phyloP scores from a whole-genome alignment of 2,888 invertebrate genomes.

The Dicyrtoma fusca region DNA sequence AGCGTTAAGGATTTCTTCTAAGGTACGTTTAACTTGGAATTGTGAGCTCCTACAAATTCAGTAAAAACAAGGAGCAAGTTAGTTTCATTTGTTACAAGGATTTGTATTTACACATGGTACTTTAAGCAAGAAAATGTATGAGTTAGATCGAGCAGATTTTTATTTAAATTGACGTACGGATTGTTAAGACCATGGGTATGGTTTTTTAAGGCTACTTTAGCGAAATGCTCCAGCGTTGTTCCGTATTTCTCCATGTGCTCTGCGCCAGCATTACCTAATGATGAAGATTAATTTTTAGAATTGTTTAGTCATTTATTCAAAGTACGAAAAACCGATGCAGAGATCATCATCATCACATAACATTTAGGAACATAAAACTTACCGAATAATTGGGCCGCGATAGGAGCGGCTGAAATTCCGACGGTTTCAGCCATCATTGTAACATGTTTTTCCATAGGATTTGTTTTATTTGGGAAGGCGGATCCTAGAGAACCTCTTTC shows the following conservation, averaged over 20 bases:
- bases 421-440: constrained; percentile 79
- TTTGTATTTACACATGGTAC: neutral
- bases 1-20: constrained; percentile 87
- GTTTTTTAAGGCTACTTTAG: constrained; percentile 97
- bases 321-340: too few species aligned
- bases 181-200: constrained; percentile 96
- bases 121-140: neutral
- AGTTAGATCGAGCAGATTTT: neutral
- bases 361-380: too few species aligned
- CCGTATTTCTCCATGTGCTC: constrained; percentile 98
- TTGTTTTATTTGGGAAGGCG: constrained; percentile 77
- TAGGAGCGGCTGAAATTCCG: constrained; percentile 80
- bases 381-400: constrained; percentile 96
- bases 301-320: too few species aligned
- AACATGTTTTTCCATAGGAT: constrained; percentile 87
- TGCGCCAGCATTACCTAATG: constrained; percentile 86
- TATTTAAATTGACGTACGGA: constrained; percentile 68
- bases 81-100: neutral
- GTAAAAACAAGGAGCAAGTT: constrained; percentile 17
- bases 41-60: constrained; percentile 75
- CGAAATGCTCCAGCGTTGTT: constrained; percentile 88
- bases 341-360: too few species aligned
- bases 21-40: constrained; percentile 85
- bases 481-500: constrained; percentile 78
- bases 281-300: too few species aligned